Conservation (phyloP, 2,797 vertebrate genomes). For the Menidia menidia region DNA sequence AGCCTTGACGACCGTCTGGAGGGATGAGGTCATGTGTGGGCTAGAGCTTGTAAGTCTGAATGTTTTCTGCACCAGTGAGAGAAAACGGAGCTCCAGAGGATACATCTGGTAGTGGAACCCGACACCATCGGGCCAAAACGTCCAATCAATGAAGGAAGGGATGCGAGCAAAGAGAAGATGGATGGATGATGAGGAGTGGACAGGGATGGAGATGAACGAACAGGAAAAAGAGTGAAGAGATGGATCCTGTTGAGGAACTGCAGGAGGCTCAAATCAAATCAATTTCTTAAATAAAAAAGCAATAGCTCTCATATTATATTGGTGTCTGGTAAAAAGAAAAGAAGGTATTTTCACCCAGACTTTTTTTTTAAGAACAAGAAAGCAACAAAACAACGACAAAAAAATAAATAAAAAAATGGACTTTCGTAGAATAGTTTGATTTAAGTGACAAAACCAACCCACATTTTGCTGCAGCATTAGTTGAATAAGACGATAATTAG, state of each 20-base stretch:
- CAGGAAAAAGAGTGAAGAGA: conserved; percentile 27
- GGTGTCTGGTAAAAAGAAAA: too few relatives aligned
- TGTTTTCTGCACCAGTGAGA: conserved; percentile 55
- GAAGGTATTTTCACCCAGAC: too few relatives aligned
- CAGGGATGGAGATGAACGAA: conserved; percentile 52
- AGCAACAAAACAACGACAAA: too few relatives aligned
- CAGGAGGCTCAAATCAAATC: conserved; percentile 15
- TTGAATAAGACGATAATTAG: too few relatives aligned
- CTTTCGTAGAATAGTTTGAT: too few relatives aligned
- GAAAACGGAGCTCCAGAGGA: conserved; percentile 56
- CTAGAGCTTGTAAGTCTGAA: conserved; percentile 37
- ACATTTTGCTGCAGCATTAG: too few relatives aligned
- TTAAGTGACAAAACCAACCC: too few relatives aligned
- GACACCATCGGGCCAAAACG: conserved; percentile 49
- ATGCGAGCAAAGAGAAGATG: conserved; percentile 32
- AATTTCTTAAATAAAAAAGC: background rate
- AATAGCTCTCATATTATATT: too few relatives aligned
- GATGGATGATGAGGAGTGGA: conserved; percentile 14
- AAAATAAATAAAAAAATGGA: too few relatives aligned
- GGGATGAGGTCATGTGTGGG: conserved; percentile 75
- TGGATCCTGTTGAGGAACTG: conserved; percentile 33
- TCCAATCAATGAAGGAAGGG: conserved; percentile 63
- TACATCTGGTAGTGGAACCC: conserved; percentile 73
- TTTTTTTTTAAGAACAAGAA: too few relatives aligned
- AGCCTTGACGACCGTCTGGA: conserved; percentile 59